A percentile compares a stretch with the other conserved stretches of the same genome.
Conservation (phyloP, 1,140 invertebrate genomes). For the Drosophila miranda region DNA sequence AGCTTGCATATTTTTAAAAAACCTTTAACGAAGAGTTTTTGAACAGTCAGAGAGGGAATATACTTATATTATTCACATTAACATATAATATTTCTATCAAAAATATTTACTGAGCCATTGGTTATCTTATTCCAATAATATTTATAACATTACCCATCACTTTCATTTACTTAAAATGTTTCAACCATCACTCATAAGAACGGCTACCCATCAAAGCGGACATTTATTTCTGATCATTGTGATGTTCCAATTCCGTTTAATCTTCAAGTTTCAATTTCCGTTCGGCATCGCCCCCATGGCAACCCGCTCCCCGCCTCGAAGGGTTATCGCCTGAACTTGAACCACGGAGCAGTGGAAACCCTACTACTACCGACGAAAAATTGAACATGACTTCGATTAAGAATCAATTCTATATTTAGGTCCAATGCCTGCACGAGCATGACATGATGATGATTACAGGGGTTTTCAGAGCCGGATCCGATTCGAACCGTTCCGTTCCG, state of each 20-base stretch:
- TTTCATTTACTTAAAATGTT: too few relatives aligned
- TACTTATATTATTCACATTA: too few relatives aligned
- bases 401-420: constrained; percentile 37
- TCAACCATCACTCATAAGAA: too few relatives aligned
- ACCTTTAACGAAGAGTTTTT: too few relatives aligned
- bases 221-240: not conserved
- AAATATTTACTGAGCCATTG: too few relatives aligned
- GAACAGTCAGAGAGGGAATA: too few relatives aligned
- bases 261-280: constrained; percentile 48
- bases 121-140: too few relatives aligned
- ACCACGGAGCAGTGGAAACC: constrained; percentile 1
- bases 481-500: not conserved
- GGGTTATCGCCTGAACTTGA: constrained; percentile 50
- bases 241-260: constrained; percentile 5
- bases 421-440: constrained; percentile 22
- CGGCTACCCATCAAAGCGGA: too few relatives aligned
- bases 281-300: constrained; percentile 2
- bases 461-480: constrained; percentile 5
- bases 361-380: too few relatives aligned
- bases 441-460: constrained; percentile 22
- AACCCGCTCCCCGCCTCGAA: constrained; percentile 28
- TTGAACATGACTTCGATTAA: constrained; percentile 11
- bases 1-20: too few relatives aligned
- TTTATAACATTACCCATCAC: too few relatives aligned
- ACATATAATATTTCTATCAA: too few relatives aligned